Percentiles rank a stretch among this genome's conserved stretches.
phyloP scores from a whole-genome alignment of 2,888 invertebrate species.

The Salpingus planirostris region DNA sequence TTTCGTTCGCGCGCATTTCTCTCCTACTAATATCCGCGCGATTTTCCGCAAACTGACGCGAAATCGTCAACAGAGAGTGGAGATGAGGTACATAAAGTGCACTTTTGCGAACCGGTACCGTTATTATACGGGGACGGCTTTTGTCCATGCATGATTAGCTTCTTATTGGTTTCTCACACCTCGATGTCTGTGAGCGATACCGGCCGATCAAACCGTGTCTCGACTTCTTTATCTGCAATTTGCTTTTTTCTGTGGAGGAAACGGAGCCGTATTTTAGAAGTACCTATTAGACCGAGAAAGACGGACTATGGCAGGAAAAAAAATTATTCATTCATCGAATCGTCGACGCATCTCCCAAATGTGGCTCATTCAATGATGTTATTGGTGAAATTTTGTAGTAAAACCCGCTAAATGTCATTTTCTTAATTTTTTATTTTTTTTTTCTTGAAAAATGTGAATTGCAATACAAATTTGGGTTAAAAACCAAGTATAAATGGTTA shows the following conservation, averaged over 20 bases:
- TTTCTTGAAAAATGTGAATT: too few species aligned
- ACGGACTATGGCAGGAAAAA: constrained; percentile 18
- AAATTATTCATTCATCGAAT: constrained; percentile 24
- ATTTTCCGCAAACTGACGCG: constrained; percentile 27
- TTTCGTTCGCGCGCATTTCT: too few species aligned
- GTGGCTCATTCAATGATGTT: too few species aligned
- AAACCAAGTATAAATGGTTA: too few species aligned
- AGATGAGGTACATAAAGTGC: too few species aligned
- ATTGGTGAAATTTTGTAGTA: too few species aligned
- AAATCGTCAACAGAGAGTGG: too few species aligned
- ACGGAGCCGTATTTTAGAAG: constrained; percentile 13
- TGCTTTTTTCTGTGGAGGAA: constrained; percentile 16
- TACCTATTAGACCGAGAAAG: constrained; percentile 25
- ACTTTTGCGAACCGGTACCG: constrained; percentile 23
- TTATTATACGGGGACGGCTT: constrained; percentile 26
- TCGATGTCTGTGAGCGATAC: constrained; percentile 23
- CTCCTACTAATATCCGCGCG: too few species aligned
- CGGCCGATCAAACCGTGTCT: constrained; percentile 25
- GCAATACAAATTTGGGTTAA: too few species aligned
- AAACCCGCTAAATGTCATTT: too few species aligned
- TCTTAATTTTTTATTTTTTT: too few species aligned
- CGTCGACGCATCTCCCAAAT: too few species aligned
- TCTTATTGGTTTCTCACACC: constrained; percentile 33
- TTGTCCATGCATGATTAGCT: constrained; percentile 32
- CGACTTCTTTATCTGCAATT: constrained; percentile 25